phyloP scores from a whole-genome alignment of 2,888 invertebrate genomes.

The Nysson spinosus region DNA sequence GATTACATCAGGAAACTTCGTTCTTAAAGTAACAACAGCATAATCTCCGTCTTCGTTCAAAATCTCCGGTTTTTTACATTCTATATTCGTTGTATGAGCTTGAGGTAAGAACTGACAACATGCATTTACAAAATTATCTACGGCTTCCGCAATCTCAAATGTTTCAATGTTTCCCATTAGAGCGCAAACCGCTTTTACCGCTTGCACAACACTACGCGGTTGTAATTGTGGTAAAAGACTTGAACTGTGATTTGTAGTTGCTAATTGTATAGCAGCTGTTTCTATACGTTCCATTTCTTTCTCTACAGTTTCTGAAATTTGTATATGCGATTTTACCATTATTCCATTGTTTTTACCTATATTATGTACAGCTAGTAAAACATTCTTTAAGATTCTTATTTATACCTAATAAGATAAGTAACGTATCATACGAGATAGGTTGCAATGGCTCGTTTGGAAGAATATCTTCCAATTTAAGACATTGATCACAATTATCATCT shows the following conservation, averaged over 20 bases:
- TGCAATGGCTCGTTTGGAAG: constrained; percentile 86
- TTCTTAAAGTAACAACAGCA: constrained; percentile 82
- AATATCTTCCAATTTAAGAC: constrained; percentile 87
- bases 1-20: constrained; percentile 80
- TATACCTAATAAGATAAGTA: constrained; percentile 88
- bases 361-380: not conserved
- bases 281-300: constrained; percentile 88
- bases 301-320: constrained; percentile 86
- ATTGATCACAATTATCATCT: constrained; percentile 89
- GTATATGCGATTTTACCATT: not conserved
- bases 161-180: constrained; percentile 94
- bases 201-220: constrained; percentile 89
- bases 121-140: constrained; percentile 82
- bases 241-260: constrained; percentile 71
- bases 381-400: no score
- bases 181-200: constrained; percentile 95
- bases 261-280: constrained; percentile 80
- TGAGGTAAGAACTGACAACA: constrained; percentile 79
- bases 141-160: constrained; percentile 88
- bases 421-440: constrained; percentile 88
- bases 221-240: constrained; percentile 78
- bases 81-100: constrained; percentile 72
- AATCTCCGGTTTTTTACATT: constrained; percentile 82
- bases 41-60: constrained; percentile 84
- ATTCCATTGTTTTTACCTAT: not conserved